Percentiles rank a stretch among this genome's conserved stretches.
Conservation (phyloP, 2,113 vertebrate genomes). For the Sorex araneus region DNA sequence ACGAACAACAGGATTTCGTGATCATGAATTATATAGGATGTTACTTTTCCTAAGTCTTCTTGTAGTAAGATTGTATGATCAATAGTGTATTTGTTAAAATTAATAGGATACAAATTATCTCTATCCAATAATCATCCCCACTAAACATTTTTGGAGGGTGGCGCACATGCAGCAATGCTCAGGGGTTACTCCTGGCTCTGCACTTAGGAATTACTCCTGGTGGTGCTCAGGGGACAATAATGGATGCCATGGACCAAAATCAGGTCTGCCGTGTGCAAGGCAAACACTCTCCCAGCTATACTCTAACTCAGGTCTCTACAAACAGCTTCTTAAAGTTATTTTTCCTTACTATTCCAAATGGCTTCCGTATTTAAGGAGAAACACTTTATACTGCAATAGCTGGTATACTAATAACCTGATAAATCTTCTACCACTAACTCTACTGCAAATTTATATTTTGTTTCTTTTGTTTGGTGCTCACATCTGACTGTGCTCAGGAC, state of each 20-base stretch:
- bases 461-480: too few relatives aligned
- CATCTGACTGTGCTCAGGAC: too few relatives aligned
- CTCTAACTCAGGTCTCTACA: too few relatives aligned
- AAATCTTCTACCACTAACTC: neutral
- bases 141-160: too few relatives aligned
- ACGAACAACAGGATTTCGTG: too few relatives aligned
- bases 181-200: too few relatives aligned
- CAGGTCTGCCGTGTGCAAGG: too few relatives aligned
- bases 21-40: neutral
- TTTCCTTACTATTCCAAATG: neutral
- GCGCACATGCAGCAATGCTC: too few relatives aligned
- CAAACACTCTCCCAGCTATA: too few relatives aligned
- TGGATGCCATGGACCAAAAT: too few relatives aligned
- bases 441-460: neutral
- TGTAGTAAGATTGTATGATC: conserved; percentile 17
- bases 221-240: too few relatives aligned
- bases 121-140: neutral
- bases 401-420: neutral
- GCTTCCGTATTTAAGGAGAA: neutral
- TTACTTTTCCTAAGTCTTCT: conserved; percentile 65
- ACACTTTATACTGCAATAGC: neutral
- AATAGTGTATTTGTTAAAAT: conserved; percentile 20
- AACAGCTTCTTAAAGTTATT: neutral
- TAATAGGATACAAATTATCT: neutral
- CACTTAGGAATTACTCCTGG: too few relatives aligned